Conservation (phyloP, 2,888 invertebrate genomes). For the Patella ulyssiponensis region DNA sequence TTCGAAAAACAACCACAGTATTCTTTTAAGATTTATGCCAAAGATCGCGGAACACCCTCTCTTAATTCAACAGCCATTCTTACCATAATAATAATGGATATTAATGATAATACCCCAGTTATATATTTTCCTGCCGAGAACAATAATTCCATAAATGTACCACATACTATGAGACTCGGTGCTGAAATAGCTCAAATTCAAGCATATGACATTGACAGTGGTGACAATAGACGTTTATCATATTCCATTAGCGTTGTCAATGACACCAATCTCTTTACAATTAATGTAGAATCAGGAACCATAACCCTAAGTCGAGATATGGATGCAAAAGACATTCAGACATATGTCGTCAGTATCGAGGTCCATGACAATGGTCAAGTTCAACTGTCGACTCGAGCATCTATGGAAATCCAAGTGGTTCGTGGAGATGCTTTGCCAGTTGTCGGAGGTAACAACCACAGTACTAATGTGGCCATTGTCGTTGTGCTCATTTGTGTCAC, state of each 20-base stretch:
- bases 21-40: constrained; percentile 36
- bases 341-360: constrained; percentile 38
- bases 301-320: constrained; percentile 32
- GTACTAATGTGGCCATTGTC: constrained; percentile 35
- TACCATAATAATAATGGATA: constrained; percentile 33
- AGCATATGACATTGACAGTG: constrained; percentile 40
- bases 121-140: constrained; percentile 38
- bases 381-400: constrained; percentile 37
- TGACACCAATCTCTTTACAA: constrained; percentile 36
- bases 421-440: constrained; percentile 8
- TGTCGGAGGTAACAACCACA: not conserved
- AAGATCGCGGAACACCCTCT: constrained; percentile 34
- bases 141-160: constrained; percentile 36
- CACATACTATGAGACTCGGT: constrained; percentile 36
- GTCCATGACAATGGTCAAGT: constrained; percentile 40
- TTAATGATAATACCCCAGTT: constrained; percentile 38
- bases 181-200: constrained; percentile 38
- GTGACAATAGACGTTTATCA: constrained; percentile 35
- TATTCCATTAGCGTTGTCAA: constrained; percentile 30
- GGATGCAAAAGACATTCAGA: constrained; percentile 28
- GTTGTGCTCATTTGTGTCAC: constrained; percentile 41
- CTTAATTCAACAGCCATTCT: constrained; percentile 36
- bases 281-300: constrained; percentile 37
- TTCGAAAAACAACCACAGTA: constrained; percentile 28
- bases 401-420: constrained; percentile 33